Conservation (phyloP, 2,797 vertebrate species). For the Muscicapa comitata region DNA sequence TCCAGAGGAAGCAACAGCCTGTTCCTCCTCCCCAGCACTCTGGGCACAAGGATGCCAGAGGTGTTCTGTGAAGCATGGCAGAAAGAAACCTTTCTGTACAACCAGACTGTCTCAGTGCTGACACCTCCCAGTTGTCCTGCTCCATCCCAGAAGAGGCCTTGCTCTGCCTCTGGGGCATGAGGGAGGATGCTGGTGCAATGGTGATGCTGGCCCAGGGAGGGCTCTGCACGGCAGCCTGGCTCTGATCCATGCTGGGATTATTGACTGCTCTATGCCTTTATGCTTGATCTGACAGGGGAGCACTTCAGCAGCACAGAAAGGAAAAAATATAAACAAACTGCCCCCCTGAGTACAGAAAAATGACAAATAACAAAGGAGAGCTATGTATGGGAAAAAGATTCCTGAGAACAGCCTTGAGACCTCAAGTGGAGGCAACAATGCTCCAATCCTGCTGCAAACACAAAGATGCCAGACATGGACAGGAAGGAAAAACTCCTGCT, state of each 20-base stretch:
- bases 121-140: not conserved
- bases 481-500: not conserved
- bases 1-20: not conserved
- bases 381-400: not conserved
- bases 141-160: not conserved
- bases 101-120: not conserved
- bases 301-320: not conserved
- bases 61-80: not conserved
- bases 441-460: not conserved
- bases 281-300: not conserved
- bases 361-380: not conserved
- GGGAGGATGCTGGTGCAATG: not conserved
- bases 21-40: not conserved
- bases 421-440: not conserved
- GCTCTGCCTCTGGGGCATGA: not conserved
- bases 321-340: not conserved
- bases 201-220: not conserved
- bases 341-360: not conserved
- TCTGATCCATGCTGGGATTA: not conserved
- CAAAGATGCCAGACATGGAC: not conserved
- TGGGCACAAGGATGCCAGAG: not conserved
- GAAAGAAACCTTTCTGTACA: not conserved
- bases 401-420: not conserved
- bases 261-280: not conserved
- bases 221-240: not conserved